Base-by-base conservation (phyloP, 2,888 invertebrate species). In the Diplolepis rosae region DNA sequence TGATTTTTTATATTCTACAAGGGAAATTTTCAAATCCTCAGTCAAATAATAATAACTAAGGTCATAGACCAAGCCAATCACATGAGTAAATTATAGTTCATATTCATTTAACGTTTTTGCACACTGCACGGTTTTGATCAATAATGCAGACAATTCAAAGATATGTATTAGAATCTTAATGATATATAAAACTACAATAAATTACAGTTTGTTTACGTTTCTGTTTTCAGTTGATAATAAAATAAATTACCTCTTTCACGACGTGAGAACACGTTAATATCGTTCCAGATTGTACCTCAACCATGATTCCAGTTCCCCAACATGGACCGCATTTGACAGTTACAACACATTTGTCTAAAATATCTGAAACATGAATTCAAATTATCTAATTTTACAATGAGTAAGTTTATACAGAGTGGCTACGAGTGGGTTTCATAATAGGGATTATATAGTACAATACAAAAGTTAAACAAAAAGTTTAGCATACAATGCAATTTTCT, bases 261-360 rank as follows among this genome's bases (percentile, higher is more conserved):
- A 93, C 92, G 83, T 93, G 93, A 0, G 93, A 90, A 85, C 92
- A 93, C 0, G 93, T 93, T 77, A 92, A 83, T 65, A 92, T 89
- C 77, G 90, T 90, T 0, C 92, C 92, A 24, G 84, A 82, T 24
- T 80, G 74, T 48, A 82, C 81, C 24, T 89, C 89, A 2, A 92
- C 89, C 48, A 92, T 83, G 69, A 92, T 88, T 42, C 92, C 92
- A 5, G 92, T 91, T 66, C 93, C 93, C 92, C 93, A 92, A 75
- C 90, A 89, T 27, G 83, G 76, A 1, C 92, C 93, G 82, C 92
- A 92, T 0, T 91, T 90, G 24, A 93, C 91, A 74, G 92, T 83
- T 72, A 92, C 89, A 22, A 92, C 89, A 65, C 90, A 89, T 27
- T 84, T 83, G 83, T 92, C 92, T 69, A 92, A 84, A 9, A 80